A percentile compares a stretch with the other conserved stretches of the same genome.
Conservation (phyloP, 2,113 vertebrate genomes). For the Gavialis gangeticus region DNA sequence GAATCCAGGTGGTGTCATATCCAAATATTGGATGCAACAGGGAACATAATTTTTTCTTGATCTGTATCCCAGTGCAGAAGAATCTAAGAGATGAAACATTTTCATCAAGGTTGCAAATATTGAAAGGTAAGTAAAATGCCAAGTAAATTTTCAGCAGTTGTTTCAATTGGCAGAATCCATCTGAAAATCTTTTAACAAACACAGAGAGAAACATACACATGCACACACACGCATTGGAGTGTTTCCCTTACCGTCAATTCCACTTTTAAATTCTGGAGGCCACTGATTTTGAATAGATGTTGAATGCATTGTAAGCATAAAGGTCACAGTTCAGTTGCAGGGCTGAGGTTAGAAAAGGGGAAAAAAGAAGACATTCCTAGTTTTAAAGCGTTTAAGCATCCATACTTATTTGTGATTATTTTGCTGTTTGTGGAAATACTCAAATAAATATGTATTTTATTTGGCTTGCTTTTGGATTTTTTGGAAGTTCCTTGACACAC, state of each 20-base stretch:
- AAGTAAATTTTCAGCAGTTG: slow-evolving; percentile 54
- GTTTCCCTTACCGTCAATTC: neutral
- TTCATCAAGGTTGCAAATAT: slow-evolving; percentile 68
- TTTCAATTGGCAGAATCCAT: slow-evolving; percentile 53
- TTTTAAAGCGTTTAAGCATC: neutral
- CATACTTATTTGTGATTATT: neutral
- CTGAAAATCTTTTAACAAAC: slow-evolving; percentile 55
- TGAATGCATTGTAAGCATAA: neutral
- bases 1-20: slow-evolving; percentile 54
- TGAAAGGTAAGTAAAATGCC: slow-evolving; percentile 59
- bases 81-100: slow-evolving; percentile 56
- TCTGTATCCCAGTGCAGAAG: slow-evolving; percentile 13
- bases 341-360: neutral
- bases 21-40: slow-evolving; percentile 46
- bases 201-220: slow-evolving; percentile 13
- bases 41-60: slow-evolving; percentile 65
- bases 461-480: neutral
- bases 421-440: neutral
- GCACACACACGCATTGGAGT: neutral
- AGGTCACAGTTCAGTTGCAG: slow-evolving; percentile 5
- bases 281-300: neutral
- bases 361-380: neutral
- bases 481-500: neutral
- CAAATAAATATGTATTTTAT: neutral
- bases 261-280: slow-evolving; percentile 19